Base-by-base conservation (phyloP, 2,888 invertebrate species). In the Leptinotarsa rubiginosa region DNA sequence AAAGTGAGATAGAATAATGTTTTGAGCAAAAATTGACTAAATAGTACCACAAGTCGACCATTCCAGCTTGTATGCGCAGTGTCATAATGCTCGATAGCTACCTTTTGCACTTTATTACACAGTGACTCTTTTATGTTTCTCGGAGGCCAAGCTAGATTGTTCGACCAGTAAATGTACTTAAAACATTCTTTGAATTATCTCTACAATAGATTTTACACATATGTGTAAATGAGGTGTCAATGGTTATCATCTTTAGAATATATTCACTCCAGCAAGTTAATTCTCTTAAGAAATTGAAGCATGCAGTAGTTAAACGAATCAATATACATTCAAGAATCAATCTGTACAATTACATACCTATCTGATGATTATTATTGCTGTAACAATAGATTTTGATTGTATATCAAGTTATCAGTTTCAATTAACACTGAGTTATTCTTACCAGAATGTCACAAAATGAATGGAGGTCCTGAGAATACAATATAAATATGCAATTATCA, bases 171-270 rank as follows among this genome's bases (percentile, higher is more conserved):
- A 54, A 56, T 13, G 12, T 56, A 54, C 20, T 54, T 22, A 18
- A 1, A 54, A 54, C 7, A 52, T 31, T 31, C 31, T 31, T 31
- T 31, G 7, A 52, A 52, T 52, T 20, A 22, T 20, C 15, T 13
- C 56, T 10, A 5, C 20, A 20, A 22, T 56, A 56, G 0, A 20
- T 13, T 56, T 56, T 15, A 15, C 20, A 56, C 18, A 13, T 20
- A 12, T 22, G 56, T 15, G 56, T 20, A 56, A 15, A 25, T 22
- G 56, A 56, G 56, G 22, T 25, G 56, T 56, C 16, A 22, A 13
- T 56, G 56, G 56, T 56, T 52, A 18, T 56, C 22, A 56, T 22
- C 22, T 56, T 16, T 56, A 56, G 56, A 50, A 50, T 50, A 50
- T 50, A 50, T 13, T 16, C 16, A 2, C 41, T 10, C 41, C 41